These are phyloP conservation scores for Vanacampus margaritifer DNA, from an alignment of 2,113 vertebrate genomes.

Conservation along the genomic window DNA sequence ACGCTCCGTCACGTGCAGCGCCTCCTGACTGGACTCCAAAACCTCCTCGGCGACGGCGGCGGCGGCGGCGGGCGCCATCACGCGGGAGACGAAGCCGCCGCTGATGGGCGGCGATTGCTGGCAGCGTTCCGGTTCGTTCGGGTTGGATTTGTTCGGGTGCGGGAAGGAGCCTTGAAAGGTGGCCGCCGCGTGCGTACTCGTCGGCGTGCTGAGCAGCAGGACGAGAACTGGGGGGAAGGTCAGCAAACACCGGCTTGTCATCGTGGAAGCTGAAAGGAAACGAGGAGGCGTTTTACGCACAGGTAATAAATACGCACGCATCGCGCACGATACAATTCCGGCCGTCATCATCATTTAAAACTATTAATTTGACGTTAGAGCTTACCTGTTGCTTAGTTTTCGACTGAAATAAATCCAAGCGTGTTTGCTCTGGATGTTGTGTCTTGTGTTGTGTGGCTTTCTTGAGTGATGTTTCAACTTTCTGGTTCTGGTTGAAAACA, in stretches of 20 bases:
- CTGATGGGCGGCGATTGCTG: constrained; percentile 68
- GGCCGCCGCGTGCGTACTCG: constrained; percentile 69
- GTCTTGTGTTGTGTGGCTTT: constrained; percentile 26
- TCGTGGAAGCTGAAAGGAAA: constrained; percentile 55
- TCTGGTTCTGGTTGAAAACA: constrained; percentile 57
- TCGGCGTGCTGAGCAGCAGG: constrained; percentile 68
- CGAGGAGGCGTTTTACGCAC: constrained; percentile 37
- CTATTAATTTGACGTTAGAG: neutral
- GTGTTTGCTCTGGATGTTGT: constrained; percentile 53
- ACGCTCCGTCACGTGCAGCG: constrained; percentile 90
- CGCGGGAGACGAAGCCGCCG: constrained; percentile 73
- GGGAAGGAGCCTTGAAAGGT: constrained; percentile 82
- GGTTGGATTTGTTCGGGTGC: constrained; percentile 83
- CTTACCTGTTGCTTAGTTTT: constrained; percentile 36
- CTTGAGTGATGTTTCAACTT: constrained; percentile 26
- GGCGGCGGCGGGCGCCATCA: constrained; percentile 70
- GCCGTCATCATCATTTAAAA: neutral
- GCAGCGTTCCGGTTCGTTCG: constrained; percentile 82
- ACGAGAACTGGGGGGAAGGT: constrained; percentile 66
- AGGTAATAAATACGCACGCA: constrained; percentile 19
- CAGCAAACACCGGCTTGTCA: constrained; percentile 71
- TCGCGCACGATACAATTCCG: constrained; percentile 2
- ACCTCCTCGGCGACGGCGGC: constrained; percentile 81
- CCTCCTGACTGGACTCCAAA: constrained; percentile 94
- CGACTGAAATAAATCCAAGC: constrained; percentile 11